Evolutionary conservation across 2,113 vertebrate species (phyloP).

Genomic region (Chaenogobius annularis): DNA sequence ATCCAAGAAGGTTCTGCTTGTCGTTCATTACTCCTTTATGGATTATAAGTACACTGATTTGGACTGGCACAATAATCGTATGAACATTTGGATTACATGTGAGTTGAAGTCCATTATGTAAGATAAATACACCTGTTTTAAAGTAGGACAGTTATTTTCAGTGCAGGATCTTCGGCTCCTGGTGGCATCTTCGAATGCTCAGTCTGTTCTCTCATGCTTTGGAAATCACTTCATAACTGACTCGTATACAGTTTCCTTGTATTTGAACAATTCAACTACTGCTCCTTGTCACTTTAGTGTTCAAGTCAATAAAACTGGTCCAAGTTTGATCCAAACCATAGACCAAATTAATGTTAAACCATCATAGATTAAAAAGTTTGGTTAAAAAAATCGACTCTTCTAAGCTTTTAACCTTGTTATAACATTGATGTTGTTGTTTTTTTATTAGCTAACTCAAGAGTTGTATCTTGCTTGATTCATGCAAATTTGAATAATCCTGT

Average conservation of each 20-base stretch:
- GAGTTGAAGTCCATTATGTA: background rate
- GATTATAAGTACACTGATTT: background rate
- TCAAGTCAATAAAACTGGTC: too few relatives aligned
- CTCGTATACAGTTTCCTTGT: slow-evolving; percentile 10
- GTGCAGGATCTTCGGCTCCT: slow-evolving; percentile 27
- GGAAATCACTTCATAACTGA: slow-evolving; percentile 29
- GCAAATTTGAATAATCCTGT: too few relatives aligned
- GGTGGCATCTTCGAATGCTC: slow-evolving; percentile 28
- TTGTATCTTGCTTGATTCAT: too few relatives aligned
- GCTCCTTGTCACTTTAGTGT: too few relatives aligned
- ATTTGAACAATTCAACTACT: too few relatives aligned
- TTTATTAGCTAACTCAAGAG: too few relatives aligned
- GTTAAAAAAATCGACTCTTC: too few relatives aligned
- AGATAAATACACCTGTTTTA: background rate
- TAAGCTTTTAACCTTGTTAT: too few relatives aligned
- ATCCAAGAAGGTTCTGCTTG: background rate
- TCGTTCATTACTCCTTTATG: background rate
- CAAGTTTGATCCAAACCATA: too few relatives aligned
- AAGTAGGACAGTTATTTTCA: slow-evolving; percentile 33
- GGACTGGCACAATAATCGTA: background rate
- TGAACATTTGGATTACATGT: background rate
- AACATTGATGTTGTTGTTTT: too few relatives aligned
- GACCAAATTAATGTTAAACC: too few relatives aligned
- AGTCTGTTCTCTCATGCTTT: slow-evolving; percentile 19
- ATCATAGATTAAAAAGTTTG: too few relatives aligned